A percentile compares a stretch with the other conserved stretches of the same genome.
These are phyloP conservation scores for Drosophila pruinosa DNA, from an alignment of 1,140 invertebrate species.

Conservation along the genomic window DNA sequence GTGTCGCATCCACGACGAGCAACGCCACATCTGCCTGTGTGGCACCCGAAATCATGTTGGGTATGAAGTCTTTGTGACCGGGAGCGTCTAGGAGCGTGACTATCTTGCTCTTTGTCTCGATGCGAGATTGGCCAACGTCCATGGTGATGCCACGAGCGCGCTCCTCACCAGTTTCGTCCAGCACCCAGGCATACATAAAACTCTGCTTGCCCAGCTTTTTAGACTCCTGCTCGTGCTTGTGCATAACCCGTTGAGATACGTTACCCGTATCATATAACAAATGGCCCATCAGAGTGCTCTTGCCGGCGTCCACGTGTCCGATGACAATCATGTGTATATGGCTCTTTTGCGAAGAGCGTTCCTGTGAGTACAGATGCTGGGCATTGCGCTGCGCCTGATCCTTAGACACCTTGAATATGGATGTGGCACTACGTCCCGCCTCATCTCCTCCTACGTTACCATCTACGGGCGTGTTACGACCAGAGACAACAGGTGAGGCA, in stretches of 20 bases:
- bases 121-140: slow-evolving; percentile 97
- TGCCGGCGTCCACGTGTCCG: slow-evolving; percentile 99
- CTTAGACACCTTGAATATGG: slow-evolving; percentile 71
- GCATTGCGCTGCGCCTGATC: slow-evolving; percentile 74
- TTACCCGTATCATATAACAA: slow-evolving; percentile 94
- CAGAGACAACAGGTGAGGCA: slow-evolving; percentile 85
- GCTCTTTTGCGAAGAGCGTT: slow-evolving; percentile 90
- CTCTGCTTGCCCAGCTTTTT: slow-evolving; percentile 99
- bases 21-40: slow-evolving; percentile 98
- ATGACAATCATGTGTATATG: slow-evolving; percentile 97
- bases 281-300: slow-evolving; percentile 98
- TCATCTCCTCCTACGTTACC: slow-evolving; percentile 34
- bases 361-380: slow-evolving; percentile 87
- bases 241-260: slow-evolving; percentile 95
- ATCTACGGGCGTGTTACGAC: slow-evolving; percentile 83
- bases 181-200: slow-evolving; percentile 99
- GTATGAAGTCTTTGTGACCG: slow-evolving; percentile 99
- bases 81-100: slow-evolving; percentile 96
- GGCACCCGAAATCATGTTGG: slow-evolving; percentile 99
- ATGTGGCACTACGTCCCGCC: neutral
- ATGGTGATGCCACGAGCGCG: slow-evolving; percentile 95
- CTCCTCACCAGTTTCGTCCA: slow-evolving; percentile 99
- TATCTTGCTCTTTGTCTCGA: slow-evolving; percentile 94
- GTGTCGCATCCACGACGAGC: slow-evolving; percentile 96
- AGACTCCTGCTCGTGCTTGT: slow-evolving; percentile 99